Evolutionary conservation across 2,888 invertebrate species (phyloP).

Genomic region (Craniophora ligustri): DNA sequence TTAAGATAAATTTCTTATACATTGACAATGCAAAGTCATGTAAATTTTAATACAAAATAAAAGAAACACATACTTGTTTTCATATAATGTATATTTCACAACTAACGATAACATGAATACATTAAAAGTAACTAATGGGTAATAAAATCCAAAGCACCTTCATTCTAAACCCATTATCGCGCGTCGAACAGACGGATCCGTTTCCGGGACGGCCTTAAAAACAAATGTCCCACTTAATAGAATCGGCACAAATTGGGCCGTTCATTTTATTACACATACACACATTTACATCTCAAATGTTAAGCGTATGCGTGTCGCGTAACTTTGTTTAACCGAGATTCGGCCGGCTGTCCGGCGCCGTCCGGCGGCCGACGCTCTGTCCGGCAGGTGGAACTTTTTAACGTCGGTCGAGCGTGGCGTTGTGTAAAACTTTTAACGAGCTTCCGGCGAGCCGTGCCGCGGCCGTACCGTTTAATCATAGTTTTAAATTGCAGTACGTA

Average conservation of each 20-base stretch:
- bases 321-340: slow-evolving; percentile 37
- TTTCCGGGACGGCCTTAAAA: slow-evolving; percentile 34
- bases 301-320: slow-evolving; percentile 40
- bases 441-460: slow-evolving; percentile 43
- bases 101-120: slow-evolving; percentile 14
- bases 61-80: no score
- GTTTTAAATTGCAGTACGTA: slow-evolving; percentile 45
- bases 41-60: not conserved
- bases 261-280: slow-evolving; percentile 46
- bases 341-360: slow-evolving; percentile 13
- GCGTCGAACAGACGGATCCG: slow-evolving; percentile 38
- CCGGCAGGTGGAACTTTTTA: slow-evolving; percentile 51
- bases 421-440: slow-evolving; percentile 53
- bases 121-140: slow-evolving; percentile 14
- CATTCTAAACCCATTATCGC: slow-evolving; percentile 46
- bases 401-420: slow-evolving; percentile 43
- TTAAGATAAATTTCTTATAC: no score
- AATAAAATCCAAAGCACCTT: slow-evolving; percentile 39
- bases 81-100: no score
- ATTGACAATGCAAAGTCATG: not conserved
- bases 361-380: slow-evolving; percentile 25
- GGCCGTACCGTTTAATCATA: slow-evolving; percentile 48
- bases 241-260: slow-evolving; percentile 40
- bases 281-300: slow-evolving; percentile 45
- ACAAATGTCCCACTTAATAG: slow-evolving; percentile 41